Conservation (phyloP, 2,888 invertebrate genomes). For the Aleiodes alternator region DNA sequence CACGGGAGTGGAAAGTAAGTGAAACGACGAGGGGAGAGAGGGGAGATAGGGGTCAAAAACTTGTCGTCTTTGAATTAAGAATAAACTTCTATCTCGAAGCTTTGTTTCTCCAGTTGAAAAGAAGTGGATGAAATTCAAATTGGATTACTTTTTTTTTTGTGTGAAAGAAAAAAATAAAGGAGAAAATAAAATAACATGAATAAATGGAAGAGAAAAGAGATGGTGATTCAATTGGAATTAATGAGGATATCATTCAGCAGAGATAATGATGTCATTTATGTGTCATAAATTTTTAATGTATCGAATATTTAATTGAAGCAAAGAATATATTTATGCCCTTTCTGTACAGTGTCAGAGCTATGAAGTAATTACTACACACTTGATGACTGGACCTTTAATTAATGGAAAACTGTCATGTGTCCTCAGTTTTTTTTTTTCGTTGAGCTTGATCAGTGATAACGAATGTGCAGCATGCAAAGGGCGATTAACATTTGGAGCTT, state of each 20-base stretch:
- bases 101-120: neutral
- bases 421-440: slow-evolving; percentile 39
- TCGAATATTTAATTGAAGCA: no score
- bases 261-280: no score
- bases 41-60: neutral
- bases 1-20: slow-evolving; percentile 6
- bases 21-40: neutral
- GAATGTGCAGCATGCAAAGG: neutral
- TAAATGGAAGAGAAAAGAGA: no score
- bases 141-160: neutral
- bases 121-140: slow-evolving; percentile 12
- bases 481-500: neutral
- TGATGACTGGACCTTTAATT: slow-evolving; percentile 42
- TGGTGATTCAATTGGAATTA: no score
- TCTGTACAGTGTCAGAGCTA: neutral
- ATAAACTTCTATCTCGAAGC: neutral
- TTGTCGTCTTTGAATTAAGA: neutral
- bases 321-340: slow-evolving; percentile 32
- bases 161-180: no score
- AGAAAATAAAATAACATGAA: no score
- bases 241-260: no score
- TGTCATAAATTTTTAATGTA: no score
- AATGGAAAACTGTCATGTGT: slow-evolving; percentile 47
- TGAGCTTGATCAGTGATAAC: slow-evolving; percentile 53
- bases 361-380: slow-evolving; percentile 14